Percentiles rank a stretch among this genome's conserved stretches.
These are phyloP conservation scores for Drosophila sordidula DNA, from an alignment of 2,888 invertebrate genomes.

Conservation along the genomic window DNA sequence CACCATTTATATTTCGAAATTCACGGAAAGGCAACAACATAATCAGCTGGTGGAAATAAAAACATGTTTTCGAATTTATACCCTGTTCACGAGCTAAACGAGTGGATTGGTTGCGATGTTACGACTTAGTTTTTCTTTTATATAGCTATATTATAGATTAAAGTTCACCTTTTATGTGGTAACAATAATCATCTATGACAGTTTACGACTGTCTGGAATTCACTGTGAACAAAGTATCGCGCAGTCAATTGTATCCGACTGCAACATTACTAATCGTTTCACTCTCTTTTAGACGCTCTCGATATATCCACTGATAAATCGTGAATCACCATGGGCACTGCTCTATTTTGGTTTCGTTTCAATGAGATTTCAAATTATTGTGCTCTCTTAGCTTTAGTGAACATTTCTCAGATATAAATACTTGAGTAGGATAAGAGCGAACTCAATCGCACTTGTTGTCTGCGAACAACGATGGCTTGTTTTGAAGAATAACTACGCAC, in stretches of 20 bases:
- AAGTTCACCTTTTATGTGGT: no score
- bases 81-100: neutral
- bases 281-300: neutral
- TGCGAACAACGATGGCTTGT: neutral
- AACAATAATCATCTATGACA: no score
- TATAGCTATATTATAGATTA: no score
- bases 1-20: neutral
- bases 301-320: neutral
- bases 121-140: no score
- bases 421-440: neutral
- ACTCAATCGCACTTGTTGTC: neutral
- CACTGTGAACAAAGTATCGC: neutral
- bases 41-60: constrained; percentile 3
- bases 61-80: neutral
- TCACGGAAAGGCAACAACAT: neutral
- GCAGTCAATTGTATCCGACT: neutral
- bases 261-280: neutral
- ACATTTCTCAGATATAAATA: neutral
- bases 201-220: neutral
- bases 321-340: neutral
- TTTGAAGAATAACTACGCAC: neutral
- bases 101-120: neutral
- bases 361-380: no score
- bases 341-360: neutral
- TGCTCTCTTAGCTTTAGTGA: neutral